Evolutionary conservation across 1,140 invertebrate species (phyloP).

Genomic region (Drosophila varians): DNA sequence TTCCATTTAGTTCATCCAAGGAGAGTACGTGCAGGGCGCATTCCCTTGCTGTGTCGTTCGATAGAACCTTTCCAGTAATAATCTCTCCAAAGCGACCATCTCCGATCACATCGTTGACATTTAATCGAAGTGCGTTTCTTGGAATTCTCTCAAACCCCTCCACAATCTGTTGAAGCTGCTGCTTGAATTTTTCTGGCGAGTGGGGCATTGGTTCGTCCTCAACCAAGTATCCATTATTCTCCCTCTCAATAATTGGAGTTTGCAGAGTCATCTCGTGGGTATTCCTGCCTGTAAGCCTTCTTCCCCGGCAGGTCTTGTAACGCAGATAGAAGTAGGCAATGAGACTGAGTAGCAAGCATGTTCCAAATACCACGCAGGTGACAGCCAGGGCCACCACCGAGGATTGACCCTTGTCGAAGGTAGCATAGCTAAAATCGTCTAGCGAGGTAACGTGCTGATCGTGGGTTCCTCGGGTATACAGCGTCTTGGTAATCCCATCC

Average conservation of each 20-base stretch:
- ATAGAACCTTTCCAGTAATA: slow-evolving; percentile 86
- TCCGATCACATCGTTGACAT: slow-evolving; percentile 87
- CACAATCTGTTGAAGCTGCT: slow-evolving; percentile 84
- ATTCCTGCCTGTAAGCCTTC: slow-evolving; percentile 85
- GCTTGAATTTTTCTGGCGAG: slow-evolving; percentile 88
- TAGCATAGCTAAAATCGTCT: slow-evolving; percentile 74
- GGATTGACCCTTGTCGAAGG: slow-evolving; percentile 74
- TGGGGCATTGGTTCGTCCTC: slow-evolving; percentile 86
- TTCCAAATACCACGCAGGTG: slow-evolving; percentile 86
- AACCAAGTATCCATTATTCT: slow-evolving; percentile 89
- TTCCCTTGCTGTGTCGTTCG: slow-evolving; percentile 37
- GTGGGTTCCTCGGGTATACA: slow-evolving; percentile 87
- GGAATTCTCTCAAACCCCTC: slow-evolving; percentile 86
- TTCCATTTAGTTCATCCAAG: slow-evolving; percentile 86
- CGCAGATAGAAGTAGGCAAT: slow-evolving; percentile 86
- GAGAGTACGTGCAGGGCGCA: slow-evolving; percentile 76
- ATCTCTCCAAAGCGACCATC: slow-evolving; percentile 91
- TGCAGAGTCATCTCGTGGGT: slow-evolving; percentile 88
- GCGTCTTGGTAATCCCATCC: slow-evolving; percentile 86
- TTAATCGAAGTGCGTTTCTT: slow-evolving; percentile 87
- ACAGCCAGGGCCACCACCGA: slow-evolving; percentile 85
- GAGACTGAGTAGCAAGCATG: slow-evolving; percentile 86
- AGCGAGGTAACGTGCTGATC: slow-evolving; percentile 64
- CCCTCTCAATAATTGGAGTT: slow-evolving; percentile 88
- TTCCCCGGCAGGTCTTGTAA: slow-evolving; percentile 84